Percentiles rank a stretch among this genome's conserved stretches.
Conservation (phyloP, 2,113 vertebrate genomes). For the Chinchilla lanigera region DNA sequence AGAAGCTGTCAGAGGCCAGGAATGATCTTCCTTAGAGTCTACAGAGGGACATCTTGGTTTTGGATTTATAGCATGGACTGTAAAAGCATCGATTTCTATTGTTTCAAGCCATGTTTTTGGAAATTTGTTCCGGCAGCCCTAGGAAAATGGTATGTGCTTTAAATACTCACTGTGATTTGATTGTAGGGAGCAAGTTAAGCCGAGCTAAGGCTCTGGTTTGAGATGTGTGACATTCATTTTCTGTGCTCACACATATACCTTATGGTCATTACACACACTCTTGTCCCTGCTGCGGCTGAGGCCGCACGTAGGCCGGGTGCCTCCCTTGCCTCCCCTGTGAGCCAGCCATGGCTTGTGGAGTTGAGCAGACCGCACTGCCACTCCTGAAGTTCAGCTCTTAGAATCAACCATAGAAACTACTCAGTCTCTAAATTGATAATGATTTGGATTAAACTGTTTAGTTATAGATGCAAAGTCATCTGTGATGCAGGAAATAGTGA, state of each 20-base stretch:
- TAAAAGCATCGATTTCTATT: not conserved
- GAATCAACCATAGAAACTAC: rapidly evolving
- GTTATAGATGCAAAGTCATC: rapidly evolving
- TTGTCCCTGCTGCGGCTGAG: rapidly evolving
- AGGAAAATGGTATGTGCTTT: rapidly evolving
- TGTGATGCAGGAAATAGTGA: rapidly evolving
- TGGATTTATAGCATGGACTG: not conserved
- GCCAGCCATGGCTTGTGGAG: rapidly evolving
- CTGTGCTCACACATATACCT: rapidly evolving
- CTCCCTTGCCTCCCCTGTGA: rapidly evolving
- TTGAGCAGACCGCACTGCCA: rapidly evolving
- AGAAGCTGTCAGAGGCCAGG: not conserved
- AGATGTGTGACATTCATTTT: not conserved
- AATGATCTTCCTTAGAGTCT: rapidly evolving
- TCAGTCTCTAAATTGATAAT: not conserved
- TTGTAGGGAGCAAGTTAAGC: too few species aligned
- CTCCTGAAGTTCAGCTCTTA: not conserved
- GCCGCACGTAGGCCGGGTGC: rapidly evolving
- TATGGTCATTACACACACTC: rapidly evolving
- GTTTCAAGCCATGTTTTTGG: not conserved
- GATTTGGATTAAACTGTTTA: rapidly evolving
- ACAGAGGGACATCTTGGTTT: not conserved
- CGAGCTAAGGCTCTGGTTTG: rapidly evolving
- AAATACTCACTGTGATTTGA: too few species aligned
- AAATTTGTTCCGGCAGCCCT: not conserved